Conservation (phyloP, 1,140 invertebrate species). For the Papilio aristodemus region DNA sequence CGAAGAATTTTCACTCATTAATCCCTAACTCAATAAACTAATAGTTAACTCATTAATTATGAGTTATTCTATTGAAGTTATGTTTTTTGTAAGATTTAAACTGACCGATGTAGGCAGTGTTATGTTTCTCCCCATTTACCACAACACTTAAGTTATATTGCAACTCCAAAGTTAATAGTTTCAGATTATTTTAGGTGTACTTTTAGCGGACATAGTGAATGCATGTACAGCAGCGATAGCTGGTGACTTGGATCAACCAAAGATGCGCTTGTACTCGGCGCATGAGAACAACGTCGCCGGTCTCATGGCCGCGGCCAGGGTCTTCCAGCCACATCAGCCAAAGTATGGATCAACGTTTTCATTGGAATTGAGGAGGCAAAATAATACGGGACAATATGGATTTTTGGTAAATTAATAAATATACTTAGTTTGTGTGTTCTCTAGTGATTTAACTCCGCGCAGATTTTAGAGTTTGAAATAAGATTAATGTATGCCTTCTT, state of each 20-base stretch:
- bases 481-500: no score
- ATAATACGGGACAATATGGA: conserved; percentile 51
- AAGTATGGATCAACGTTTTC: conserved; percentile 79
- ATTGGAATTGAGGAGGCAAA: conserved; percentile 62
- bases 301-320: conserved; percentile 82
- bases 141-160: conserved; percentile 18
- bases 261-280: conserved; percentile 82
- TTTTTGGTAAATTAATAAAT: conserved; percentile 59
- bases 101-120: no score
- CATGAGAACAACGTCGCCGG: conserved; percentile 87
- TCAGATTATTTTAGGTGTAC: conserved; percentile 63
- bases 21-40: no score
- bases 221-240: conserved; percentile 68
- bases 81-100: no score
- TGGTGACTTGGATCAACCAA: conserved; percentile 59
- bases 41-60: no score
- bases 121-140: no score
- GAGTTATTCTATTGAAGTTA: no score
- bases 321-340: conserved; percentile 82
- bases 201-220: conserved; percentile 81
- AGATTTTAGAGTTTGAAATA: no score
- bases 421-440: no score
- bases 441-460: no score
- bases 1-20: no score
- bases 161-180: conserved; percentile 22